These are phyloP conservation scores for Merluccius polli DNA, from an alignment of 2,797 vertebrate species.

Conservation along the genomic window DNA sequence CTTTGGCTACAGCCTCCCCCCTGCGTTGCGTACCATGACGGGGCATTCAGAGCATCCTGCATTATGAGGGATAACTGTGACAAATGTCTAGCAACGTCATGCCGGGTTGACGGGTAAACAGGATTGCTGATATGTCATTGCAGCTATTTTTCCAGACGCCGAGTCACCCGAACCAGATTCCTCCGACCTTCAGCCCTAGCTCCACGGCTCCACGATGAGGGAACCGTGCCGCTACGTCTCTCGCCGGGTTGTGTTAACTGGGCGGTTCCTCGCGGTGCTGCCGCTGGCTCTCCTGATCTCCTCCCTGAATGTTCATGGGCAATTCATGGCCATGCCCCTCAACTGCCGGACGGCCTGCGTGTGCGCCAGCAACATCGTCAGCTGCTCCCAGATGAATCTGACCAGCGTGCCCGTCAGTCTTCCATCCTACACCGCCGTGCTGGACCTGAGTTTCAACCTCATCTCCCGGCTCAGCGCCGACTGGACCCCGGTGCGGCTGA, in stretches of 20 bases:
- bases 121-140: conserved; percentile 28
- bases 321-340: conserved; percentile 40
- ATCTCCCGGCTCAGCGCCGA: conserved; percentile 79
- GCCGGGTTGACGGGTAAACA: neutral
- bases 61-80: conserved; percentile 4
- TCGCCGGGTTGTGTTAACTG: conserved; percentile 4
- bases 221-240: conserved; percentile 23
- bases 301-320: conserved; percentile 21
- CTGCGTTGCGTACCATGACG: conserved; percentile 14
- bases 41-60: conserved; percentile 1
- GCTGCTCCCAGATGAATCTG: conserved; percentile 84
- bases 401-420: conserved; percentile 70
- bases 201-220: conserved; percentile 37
- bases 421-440: conserved; percentile 78
- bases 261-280: conserved; percentile 32
- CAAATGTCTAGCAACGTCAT: neutral
- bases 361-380: conserved; percentile 93
- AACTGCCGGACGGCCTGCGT: conserved; percentile 81
- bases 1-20: conserved; percentile 32
- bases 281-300: conserved; percentile 39
- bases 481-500: conserved; percentile 77
- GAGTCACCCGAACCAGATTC: conserved; percentile 7
- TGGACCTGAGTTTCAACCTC: conserved; percentile 91
- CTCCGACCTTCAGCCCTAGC: conserved; percentile 6
- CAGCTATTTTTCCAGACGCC: conserved; percentile 27